These are phyloP conservation scores for Xanthia togata DNA, from an alignment of 2,888 invertebrate genomes.

Conservation along the genomic window DNA sequence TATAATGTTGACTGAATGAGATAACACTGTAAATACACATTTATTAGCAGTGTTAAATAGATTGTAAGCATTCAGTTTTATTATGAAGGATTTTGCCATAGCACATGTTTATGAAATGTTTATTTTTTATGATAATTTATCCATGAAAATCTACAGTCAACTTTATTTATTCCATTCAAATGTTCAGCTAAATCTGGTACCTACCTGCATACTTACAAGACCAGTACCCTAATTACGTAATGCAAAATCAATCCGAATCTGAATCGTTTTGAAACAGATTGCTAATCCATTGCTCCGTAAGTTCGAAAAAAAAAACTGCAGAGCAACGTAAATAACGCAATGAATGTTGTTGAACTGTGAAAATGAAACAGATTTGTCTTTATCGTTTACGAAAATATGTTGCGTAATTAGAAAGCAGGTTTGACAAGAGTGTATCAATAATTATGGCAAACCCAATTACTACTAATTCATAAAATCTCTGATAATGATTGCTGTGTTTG, in stretches of 20 bases:
- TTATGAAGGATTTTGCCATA: too few species aligned
- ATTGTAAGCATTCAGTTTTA: not conserved
- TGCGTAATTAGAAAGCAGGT: too few species aligned
- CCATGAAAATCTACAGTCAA: not conserved
- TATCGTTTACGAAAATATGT: too few species aligned
- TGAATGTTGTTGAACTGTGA: too few species aligned
- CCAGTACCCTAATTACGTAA: too few species aligned
- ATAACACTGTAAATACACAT: constrained; percentile 16
- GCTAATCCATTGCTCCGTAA: too few species aligned
- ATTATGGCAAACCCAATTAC: not conserved
- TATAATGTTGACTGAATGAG: not conserved
- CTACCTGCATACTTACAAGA: not conserved
- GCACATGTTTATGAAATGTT: not conserved
- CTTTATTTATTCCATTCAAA: not conserved
- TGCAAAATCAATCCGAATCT: too few species aligned
- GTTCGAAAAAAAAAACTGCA: too few species aligned
- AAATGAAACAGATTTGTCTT: too few species aligned
- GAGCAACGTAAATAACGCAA: too few species aligned
- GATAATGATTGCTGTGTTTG: not conserved
- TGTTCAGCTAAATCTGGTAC: not conserved
- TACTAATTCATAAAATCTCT: constrained; percentile 1
- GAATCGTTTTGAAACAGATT: too few species aligned
- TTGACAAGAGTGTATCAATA: not conserved
- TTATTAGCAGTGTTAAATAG: not conserved
- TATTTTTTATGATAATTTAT: not conserved